These are phyloP conservation scores for Bombus sylvicola DNA, from an alignment of 1,140 invertebrate species.

Conservation along the genomic window DNA sequence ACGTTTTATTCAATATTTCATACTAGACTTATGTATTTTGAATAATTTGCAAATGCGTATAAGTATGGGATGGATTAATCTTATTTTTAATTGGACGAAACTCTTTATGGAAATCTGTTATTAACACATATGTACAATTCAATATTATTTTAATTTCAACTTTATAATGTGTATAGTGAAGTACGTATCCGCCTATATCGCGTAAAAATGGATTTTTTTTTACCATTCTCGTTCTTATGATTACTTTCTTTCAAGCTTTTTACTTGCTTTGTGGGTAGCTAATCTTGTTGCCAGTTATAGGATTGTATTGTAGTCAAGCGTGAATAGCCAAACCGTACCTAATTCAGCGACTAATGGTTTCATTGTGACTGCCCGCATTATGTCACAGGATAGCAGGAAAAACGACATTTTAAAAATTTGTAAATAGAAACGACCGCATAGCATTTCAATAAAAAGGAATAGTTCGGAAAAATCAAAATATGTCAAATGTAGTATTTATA, in stretches of 20 bases:
- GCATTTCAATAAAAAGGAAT: conserved; percentile 3
- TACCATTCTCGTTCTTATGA: background rate
- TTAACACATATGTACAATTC: no score
- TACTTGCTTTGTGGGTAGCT: background rate
- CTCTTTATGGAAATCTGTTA: no score
- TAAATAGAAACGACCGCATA: background rate
- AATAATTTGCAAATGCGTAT: background rate
- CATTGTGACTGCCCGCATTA: conserved; percentile 39
- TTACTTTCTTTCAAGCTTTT: background rate
- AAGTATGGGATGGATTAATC: background rate
- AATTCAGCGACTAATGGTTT: conserved; percentile 46
- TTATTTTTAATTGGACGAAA: no score
- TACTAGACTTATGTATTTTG: background rate
- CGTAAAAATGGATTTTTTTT: no score
- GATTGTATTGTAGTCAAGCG: background rate
- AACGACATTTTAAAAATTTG: conserved; percentile 27
- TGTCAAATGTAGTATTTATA: background rate
- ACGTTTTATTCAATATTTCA: background rate
- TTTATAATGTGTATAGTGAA: no score
- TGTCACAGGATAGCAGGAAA: background rate
- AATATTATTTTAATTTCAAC: no score
- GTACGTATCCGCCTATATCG: no score
- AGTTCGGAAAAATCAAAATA: background rate
- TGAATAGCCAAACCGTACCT: conserved; percentile 40
- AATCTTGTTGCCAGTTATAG: background rate